Conservation (phyloP, 2,113 vertebrate species). For the Limnothrissa miodon region DNA sequence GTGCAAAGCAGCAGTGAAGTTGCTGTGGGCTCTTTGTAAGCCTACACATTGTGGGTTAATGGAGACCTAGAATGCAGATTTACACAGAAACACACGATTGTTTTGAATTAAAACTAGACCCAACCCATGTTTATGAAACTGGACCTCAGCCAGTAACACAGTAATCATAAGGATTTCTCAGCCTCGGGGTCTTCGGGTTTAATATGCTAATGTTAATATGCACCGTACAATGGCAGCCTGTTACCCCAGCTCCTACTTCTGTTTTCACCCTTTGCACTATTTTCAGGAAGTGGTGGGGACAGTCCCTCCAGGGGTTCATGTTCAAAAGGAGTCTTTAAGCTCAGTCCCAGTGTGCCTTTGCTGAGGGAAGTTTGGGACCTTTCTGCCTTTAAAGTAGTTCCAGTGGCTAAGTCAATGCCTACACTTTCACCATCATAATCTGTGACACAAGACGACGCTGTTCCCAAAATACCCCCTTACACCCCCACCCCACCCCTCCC, state of each 20-base stretch:
- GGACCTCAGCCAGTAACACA: no score
- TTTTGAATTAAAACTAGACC: no score
- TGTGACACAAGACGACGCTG: slow-evolving; percentile 6
- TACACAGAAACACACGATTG: no score
- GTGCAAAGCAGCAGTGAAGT: no score
- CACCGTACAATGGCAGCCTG: no score
- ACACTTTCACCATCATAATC: not conserved
- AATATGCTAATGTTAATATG: no score
- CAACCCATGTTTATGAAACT: no score
- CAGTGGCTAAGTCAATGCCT: not conserved
- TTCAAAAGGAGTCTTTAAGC: not conserved
- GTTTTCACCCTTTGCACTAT: no score
- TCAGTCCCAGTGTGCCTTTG: not conserved
- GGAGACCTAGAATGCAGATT: no score
- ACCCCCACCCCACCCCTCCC: not conserved
- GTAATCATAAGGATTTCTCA: not conserved
- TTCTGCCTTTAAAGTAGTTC: not conserved
- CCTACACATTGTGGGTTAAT: no score
- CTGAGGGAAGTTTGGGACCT: not conserved
- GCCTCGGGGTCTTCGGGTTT: not conserved
- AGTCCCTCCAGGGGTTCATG: not conserved
- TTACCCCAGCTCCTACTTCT: no score
- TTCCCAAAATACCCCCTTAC: not conserved
- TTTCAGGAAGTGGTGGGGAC: not conserved
- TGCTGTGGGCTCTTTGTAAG: no score